Percentiles rank a stretch among this genome's conserved stretches.
Evolutionary conservation across 2,113 vertebrate genomes (phyloP).

Genomic region (Dascyllus trimaculatus): DNA sequence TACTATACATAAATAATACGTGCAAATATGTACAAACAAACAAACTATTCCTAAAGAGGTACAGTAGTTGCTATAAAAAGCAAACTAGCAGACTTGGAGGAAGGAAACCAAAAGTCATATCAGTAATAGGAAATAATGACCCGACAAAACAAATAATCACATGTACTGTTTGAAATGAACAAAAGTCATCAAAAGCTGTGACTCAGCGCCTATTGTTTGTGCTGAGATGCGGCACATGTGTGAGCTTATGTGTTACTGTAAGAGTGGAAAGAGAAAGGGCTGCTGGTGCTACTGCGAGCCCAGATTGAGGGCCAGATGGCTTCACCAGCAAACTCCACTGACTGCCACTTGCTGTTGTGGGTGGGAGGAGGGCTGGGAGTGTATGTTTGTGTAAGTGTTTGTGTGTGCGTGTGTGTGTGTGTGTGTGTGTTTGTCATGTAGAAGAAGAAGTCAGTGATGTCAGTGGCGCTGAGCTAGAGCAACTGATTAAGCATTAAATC

Average conservation of each 20-base stretch:
- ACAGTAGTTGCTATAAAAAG: not conserved
- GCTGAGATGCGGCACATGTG: slow-evolving; percentile 19
- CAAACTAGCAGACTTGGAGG: not conserved
- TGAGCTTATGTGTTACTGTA: slow-evolving; percentile 33
- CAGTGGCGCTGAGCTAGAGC: slow-evolving; percentile 39
- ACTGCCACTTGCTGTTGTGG: slow-evolving; percentile 52
- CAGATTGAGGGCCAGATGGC: slow-evolving; percentile 83
- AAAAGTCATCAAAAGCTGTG: slow-evolving; percentile 2
- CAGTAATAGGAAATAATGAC: not conserved
- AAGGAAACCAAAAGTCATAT: not conserved
- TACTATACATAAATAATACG: not conserved
- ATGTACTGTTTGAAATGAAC: not conserved
- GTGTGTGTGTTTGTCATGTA: slow-evolving; percentile 25
- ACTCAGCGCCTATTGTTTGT: slow-evolving; percentile 18
- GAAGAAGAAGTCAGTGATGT: slow-evolving; percentile 27
- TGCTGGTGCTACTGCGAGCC: slow-evolving; percentile 32
- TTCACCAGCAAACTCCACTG: slow-evolving; percentile 60
- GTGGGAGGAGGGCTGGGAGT: slow-evolving; percentile 34
- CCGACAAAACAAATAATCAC: not conserved
- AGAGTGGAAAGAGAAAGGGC: slow-evolving; percentile 35
- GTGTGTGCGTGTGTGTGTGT: not conserved
- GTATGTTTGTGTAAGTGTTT: not conserved
- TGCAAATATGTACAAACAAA: slow-evolving; percentile 18
- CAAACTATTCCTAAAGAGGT: not conserved
- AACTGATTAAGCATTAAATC: slow-evolving; percentile 72